phyloP scores from a whole-genome alignment of 2,888 invertebrate species.

The Macrophya annulata region DNA sequence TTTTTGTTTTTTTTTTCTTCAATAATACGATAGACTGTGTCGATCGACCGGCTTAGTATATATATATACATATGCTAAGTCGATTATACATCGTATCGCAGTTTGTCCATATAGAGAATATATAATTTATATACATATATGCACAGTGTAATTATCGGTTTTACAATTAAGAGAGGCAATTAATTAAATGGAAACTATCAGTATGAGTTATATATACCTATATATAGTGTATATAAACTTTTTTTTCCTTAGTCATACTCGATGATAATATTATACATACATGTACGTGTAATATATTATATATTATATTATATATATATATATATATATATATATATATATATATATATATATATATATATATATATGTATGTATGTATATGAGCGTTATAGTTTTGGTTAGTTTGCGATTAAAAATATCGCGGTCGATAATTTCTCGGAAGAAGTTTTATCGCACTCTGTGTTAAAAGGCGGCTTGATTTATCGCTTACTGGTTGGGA shows the following conservation, averaged over 20 bases:
- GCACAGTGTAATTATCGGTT: no score
- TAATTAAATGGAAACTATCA: no score
- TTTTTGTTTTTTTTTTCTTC: not conserved
- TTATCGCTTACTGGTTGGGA: conserved; percentile 38
- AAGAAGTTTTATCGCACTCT: conserved; percentile 26
- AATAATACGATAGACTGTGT: no score
- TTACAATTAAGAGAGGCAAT: no score
- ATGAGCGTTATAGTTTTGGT: not conserved
- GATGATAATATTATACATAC: not conserved
- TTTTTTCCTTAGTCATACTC: not conserved
- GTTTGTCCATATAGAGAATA: not conserved
- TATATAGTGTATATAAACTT: no score
- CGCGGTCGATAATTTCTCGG: conserved; percentile 26
- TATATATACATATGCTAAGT: not conserved
- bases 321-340: no score
- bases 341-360: no score
- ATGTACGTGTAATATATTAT: no score
- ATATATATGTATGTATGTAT: no score
- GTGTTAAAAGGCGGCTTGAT: not conserved
- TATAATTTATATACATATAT: no score
- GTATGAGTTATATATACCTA: no score
- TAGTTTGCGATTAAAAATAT: conserved; percentile 7
- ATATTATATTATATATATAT: no score
- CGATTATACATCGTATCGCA: not conserved
- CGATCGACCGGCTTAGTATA: not conserved